Evolutionary conservation across 2,888 invertebrate genomes (phyloP).

Genomic region (Meliscaeva auricollis): DNA sequence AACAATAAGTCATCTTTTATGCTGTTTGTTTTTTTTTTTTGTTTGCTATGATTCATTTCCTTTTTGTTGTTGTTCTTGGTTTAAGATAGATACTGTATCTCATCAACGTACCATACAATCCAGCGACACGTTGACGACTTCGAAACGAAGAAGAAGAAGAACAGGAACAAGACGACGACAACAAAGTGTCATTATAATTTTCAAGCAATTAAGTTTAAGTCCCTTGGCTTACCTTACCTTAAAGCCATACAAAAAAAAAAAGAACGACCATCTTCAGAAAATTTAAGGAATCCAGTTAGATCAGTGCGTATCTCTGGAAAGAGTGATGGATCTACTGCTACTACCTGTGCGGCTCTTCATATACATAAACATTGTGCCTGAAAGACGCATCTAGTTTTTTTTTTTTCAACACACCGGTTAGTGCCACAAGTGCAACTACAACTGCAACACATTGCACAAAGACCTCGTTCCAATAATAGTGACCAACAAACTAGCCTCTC

Average conservation of each 20-base stretch:
- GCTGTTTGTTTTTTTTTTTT: conserved; percentile 2
- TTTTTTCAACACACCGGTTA: conserved; percentile 32
- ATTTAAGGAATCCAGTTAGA: conserved; percentile 61
- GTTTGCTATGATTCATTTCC: too few species aligned
- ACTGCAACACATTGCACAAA: conserved; percentile 44
- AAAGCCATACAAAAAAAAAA: not conserved
- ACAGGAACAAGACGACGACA: conserved; percentile 14
- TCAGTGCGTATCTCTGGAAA: conserved; percentile 37
- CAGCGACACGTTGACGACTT: conserved; percentile 26
- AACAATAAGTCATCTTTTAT: conserved; percentile 6
- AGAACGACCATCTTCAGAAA: not conserved
- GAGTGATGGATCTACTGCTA: conserved; percentile 56
- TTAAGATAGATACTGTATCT: conserved; percentile 5
- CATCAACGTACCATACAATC: conserved; percentile 41
- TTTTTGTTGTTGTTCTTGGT: not conserved
- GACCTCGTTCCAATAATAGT: conserved; percentile 74
- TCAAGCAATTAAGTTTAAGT: conserved; percentile 53
- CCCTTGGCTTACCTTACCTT: conserved; percentile 21
- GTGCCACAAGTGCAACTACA: conserved; percentile 39
- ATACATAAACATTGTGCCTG: not conserved
- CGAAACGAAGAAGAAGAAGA: not conserved
- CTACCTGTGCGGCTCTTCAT: conserved; percentile 34
- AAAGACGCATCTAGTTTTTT: conserved; percentile 39
- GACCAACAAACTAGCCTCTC: conserved; percentile 38
- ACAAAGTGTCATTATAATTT: conserved; percentile 62